phyloP scores from a whole-genome alignment of 2,797 vertebrate genomes.

The Etheostoma perlongum region DNA sequence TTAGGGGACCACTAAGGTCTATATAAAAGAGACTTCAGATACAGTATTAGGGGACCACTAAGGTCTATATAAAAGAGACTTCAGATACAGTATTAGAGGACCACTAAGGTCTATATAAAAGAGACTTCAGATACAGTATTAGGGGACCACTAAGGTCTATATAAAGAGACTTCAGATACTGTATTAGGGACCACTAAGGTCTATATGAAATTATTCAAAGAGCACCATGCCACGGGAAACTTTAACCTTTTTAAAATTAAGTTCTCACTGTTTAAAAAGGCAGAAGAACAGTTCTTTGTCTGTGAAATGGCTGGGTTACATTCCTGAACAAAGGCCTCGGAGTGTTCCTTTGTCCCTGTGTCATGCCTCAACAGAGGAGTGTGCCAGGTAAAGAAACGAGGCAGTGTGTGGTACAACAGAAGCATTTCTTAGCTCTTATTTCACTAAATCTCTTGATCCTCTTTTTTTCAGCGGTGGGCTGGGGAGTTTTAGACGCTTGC shows the following conservation, averaged over 20 bases:
- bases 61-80: too few relatives aligned
- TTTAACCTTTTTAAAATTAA: constrained; percentile 5
- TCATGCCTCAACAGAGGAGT: constrained; percentile 15
- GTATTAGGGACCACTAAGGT: too few relatives aligned
- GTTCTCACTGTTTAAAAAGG: constrained; percentile 5
- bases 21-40: too few relatives aligned
- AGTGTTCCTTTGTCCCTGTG: constrained; percentile 30
- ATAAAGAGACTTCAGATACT: too few relatives aligned
- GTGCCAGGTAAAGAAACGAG: constrained; percentile 23
- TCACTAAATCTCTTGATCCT: constrained; percentile 52
- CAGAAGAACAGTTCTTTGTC: not conserved
- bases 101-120: too few relatives aligned
- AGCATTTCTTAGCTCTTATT: constrained; percentile 32
- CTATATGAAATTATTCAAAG: too few relatives aligned
- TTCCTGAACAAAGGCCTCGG: constrained; percentile 14
- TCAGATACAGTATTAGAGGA: too few relatives aligned
- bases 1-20: too few relatives aligned
- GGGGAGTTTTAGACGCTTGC: constrained; percentile 34
- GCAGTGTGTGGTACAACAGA: constrained; percentile 27
- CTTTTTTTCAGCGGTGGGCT: constrained; percentile 42
- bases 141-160: too few relatives aligned
- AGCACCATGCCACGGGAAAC: too few relatives aligned
- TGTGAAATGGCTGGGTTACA: not conserved
- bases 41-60: too few relatives aligned
- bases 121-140: too few relatives aligned